Conservation (phyloP, 1,140 invertebrate genomes). For the Dendroctonus ponderosae region DNA sequence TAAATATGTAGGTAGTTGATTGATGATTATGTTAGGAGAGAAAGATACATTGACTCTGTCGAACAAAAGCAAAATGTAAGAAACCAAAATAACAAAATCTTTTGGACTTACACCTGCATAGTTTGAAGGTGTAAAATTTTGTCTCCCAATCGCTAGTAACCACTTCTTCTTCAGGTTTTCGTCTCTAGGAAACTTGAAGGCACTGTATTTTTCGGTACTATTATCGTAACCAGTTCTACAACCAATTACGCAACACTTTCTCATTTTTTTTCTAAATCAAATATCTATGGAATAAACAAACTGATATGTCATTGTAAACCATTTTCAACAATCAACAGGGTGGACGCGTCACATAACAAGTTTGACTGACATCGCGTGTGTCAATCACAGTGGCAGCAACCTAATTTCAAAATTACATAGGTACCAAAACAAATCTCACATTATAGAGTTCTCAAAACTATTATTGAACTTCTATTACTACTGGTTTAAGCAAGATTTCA, state of each 20-base stretch:
- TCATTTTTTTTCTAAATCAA: neutral
- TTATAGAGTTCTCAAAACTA: too few relatives aligned
- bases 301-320: neutral
- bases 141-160: slow-evolving; percentile 6
- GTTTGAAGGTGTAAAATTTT: slow-evolving; percentile 10
- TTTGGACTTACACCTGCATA: neutral
- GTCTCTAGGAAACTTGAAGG: slow-evolving; percentile 6
- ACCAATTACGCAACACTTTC: slow-evolving; percentile 13
- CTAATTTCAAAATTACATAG: too few relatives aligned
- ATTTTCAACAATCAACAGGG: neutral
- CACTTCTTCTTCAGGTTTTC: slow-evolving; percentile 5
- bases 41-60: too few relatives aligned
- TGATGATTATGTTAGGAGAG: neutral
- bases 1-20: neutral
- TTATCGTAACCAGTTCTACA: slow-evolving; percentile 9
- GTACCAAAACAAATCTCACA: too few relatives aligned
- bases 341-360: too few relatives aligned
- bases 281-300: neutral
- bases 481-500: too few relatives aligned
- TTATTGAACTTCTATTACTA: too few relatives aligned
- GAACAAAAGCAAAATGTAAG: too few relatives aligned
- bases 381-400: too few relatives aligned
- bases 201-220: slow-evolving; percentile 8
- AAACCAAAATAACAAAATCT: too few relatives aligned
- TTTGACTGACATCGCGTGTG: too few relatives aligned